Evolutionary conservation across 2,797 vertebrate genomes (phyloP).

Genomic region (Pterois miles): DNA sequence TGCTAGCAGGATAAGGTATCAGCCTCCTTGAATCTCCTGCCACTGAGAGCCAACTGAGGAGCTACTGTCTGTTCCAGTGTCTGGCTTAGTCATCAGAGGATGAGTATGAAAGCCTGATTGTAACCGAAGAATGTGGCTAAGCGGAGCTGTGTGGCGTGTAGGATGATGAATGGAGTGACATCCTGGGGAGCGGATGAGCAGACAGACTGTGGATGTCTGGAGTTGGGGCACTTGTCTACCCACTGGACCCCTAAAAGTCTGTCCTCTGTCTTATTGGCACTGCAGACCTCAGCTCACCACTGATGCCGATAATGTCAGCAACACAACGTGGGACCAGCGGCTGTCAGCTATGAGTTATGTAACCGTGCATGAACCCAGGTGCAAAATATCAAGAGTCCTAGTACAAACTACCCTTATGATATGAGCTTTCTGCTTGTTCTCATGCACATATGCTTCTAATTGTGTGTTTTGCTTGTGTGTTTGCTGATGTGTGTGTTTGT

Average conservation of each 20-base stretch:
- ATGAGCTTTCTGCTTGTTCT: background rate
- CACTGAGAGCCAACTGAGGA: conserved; percentile 48
- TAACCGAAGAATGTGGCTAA: conserved; percentile 70
- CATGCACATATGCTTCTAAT: conserved; percentile 5
- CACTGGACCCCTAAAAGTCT: conserved; percentile 38
- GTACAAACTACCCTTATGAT: background rate
- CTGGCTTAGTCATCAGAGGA: conserved; percentile 78
- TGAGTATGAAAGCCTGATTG: conserved; percentile 78
- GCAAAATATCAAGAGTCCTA: background rate
- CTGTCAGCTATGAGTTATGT: background rate
- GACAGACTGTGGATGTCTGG: conserved; percentile 64
- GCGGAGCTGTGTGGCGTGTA: conserved; percentile 53
- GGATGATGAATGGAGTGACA: conserved; percentile 80
- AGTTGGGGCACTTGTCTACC: conserved; percentile 53
- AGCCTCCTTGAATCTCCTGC: conserved; percentile 27
- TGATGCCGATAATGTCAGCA: conserved; percentile 3
- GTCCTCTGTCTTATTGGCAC: background rate
- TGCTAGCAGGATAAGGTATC: conserved; percentile 33
- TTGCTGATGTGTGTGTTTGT: background rate
- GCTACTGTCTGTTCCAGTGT: conserved; percentile 65
- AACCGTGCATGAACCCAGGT: conserved; percentile 24
- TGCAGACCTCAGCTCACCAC: conserved; percentile 7
- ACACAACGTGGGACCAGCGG: background rate
- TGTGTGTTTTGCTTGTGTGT: conserved; percentile 10
- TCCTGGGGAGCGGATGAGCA: conserved; percentile 67